phyloP scores from a whole-genome alignment of 2,797 vertebrate species.

The Coregonus ussuriensis region DNA sequence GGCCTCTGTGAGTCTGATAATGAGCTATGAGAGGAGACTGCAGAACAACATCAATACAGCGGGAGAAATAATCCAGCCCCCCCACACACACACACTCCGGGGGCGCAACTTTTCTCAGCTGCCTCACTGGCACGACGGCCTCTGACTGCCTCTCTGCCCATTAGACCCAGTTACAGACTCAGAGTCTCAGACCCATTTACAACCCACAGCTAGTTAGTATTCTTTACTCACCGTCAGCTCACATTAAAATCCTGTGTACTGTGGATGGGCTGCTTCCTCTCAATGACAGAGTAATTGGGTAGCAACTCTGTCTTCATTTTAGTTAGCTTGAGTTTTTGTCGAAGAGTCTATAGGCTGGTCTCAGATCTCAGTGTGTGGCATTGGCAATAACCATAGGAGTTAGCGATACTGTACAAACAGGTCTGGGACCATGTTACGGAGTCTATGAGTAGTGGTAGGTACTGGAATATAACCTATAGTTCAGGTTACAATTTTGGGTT shows the following conservation, averaged over 20 bases:
- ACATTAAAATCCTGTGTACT: constrained; percentile 19
- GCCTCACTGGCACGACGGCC: not conserved
- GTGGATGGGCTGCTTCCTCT: constrained; percentile 17
- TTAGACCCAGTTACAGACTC: constrained; percentile 64
- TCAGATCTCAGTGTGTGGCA: not conserved
- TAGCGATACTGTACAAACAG: not conserved
- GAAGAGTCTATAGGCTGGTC: not conserved
- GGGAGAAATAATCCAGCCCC: constrained; percentile 59
- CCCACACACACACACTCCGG: too few relatives aligned
- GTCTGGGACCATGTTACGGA: not conserved
- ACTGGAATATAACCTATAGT: not conserved
- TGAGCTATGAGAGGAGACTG: constrained; percentile 58
- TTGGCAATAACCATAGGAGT: not conserved
- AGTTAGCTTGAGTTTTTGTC: not conserved
- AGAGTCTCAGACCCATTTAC: constrained; percentile 39
- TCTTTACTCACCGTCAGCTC: constrained; percentile 50
- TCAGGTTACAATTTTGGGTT: not conserved
- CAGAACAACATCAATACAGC: constrained; percentile 61
- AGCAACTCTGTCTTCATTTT: not conserved
- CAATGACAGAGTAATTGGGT: not conserved
- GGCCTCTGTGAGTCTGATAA: constrained; percentile 25
- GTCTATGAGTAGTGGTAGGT: not conserved
- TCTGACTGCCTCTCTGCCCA: constrained; percentile 9
- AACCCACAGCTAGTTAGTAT: constrained; percentile 58
- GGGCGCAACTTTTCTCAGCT: too few relatives aligned